Evolutionary conservation across 2,797 vertebrate species (phyloP).

Genomic region (Sitta carolinensis): DNA sequence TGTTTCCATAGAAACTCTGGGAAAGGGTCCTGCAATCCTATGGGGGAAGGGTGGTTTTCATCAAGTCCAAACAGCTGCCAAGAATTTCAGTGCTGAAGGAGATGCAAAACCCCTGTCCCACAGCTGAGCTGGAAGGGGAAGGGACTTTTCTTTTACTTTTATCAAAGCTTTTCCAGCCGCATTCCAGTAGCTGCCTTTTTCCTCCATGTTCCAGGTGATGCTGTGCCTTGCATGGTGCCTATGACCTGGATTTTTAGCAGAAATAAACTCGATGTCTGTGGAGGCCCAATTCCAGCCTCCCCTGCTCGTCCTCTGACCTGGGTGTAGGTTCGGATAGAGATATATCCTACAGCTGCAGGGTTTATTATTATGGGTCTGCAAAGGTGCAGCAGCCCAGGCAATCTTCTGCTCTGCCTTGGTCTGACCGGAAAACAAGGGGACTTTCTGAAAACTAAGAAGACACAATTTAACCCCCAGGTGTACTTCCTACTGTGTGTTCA

Average conservation of each 20-base stretch:
- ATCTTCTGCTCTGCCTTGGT: neutral
- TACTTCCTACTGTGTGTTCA: neutral
- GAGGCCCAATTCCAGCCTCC: neutral
- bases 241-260: neutral
- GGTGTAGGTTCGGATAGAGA: neutral
- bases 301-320: neutral
- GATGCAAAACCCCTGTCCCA: neutral
- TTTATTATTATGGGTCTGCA: neutral
- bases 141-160: neutral
- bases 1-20: constrained; percentile 47
- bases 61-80: neutral
- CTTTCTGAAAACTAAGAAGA: neutral
- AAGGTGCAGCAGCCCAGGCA: neutral
- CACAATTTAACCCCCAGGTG: neutral
- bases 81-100: neutral
- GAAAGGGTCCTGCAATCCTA: neutral
- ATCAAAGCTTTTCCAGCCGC: neutral
- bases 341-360: neutral
- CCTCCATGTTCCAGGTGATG: neutral
- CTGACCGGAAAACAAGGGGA: neutral
- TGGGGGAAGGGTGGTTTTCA: neutral
- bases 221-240: neutral
- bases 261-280: neutral
- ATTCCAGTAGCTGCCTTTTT: neutral
- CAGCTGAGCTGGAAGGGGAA: neutral